These are phyloP conservation scores for Megalops atlanticus DNA, from an alignment of 2,113 vertebrate species.

Conservation along the genomic window DNA sequence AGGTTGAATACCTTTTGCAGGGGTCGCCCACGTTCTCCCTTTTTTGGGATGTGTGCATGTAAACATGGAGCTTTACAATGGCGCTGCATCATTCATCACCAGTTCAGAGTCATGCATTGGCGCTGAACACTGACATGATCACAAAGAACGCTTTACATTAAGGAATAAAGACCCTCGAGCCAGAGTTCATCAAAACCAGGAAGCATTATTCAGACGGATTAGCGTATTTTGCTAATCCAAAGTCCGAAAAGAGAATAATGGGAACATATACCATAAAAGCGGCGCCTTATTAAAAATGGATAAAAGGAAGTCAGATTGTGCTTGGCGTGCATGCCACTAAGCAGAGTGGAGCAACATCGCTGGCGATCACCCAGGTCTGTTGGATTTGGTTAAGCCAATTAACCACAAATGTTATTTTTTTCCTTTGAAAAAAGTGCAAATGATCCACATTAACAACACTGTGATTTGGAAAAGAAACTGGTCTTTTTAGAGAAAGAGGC, in stretches of 20 bases:
- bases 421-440: not conserved
- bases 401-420: not conserved
- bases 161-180: not conserved
- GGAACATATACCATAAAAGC: not conserved
- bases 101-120: not conserved
- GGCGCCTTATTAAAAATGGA: not conserved
- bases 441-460: not conserved
- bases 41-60: not conserved
- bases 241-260: conserved; percentile 19
- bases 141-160: not conserved
- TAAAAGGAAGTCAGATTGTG: not conserved
- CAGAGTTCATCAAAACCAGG: conserved; percentile 20
- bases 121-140: not conserved
- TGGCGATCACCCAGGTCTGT: not conserved
- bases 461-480: not conserved
- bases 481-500: no score
- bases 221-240: conserved; percentile 19
- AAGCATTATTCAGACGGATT: conserved; percentile 10
- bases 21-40: not conserved
- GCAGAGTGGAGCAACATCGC: not conserved
- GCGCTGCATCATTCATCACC: not conserved
- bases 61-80: not conserved
- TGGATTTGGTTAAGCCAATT: conserved; percentile 14
- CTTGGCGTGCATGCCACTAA: not conserved
- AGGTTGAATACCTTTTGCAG: not conserved